A percentile compares a stretch with the other conserved stretches of the same genome.
Conservation (phyloP, 2,113 vertebrate species). For the Poeciliopsis turrubarensis region DNA sequence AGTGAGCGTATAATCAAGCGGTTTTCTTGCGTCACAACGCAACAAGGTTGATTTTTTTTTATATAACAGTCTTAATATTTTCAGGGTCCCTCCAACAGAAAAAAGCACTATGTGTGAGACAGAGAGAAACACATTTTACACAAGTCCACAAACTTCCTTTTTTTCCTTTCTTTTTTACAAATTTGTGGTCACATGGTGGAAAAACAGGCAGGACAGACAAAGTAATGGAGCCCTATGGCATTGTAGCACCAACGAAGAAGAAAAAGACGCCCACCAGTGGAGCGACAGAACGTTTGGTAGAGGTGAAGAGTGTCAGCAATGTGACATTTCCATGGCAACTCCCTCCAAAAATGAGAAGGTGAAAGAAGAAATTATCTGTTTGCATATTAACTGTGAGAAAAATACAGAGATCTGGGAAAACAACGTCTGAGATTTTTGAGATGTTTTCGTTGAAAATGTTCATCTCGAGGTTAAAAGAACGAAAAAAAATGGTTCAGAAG, state of each 20-base stretch:
- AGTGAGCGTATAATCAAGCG: background rate
- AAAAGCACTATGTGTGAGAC: slow-evolving; percentile 11
- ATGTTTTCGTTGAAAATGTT: background rate
- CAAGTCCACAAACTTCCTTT: background rate
- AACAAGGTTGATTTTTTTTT: slow-evolving; percentile 24
- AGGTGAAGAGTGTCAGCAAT: slow-evolving; percentile 21
- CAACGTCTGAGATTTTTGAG: background rate
- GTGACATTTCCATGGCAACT: slow-evolving; percentile 24
- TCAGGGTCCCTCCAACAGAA: slow-evolving; percentile 23
- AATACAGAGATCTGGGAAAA: background rate
- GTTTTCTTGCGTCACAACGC: background rate
- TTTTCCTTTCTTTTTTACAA: slow-evolving; percentile 20
- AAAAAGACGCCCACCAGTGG: background rate
- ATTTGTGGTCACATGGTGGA: slow-evolving; percentile 20
- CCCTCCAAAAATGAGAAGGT: background rate
- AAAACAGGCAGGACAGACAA: background rate
- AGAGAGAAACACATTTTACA: slow-evolving; percentile 10
- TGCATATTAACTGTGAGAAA: background rate
- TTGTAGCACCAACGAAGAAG: slow-evolving; percentile 59
- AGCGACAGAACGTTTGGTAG: slow-evolving; percentile 25
- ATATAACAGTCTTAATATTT: slow-evolving; percentile 32
- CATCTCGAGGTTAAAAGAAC: background rate
- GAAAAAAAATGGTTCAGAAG: too few species aligned
- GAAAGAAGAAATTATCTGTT: background rate
- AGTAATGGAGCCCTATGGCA: background rate